Percentiles rank a stretch among this genome's conserved stretches.
Conservation (phyloP, 2,113 vertebrate species). For the Thalassarche chlororhynchos region DNA sequence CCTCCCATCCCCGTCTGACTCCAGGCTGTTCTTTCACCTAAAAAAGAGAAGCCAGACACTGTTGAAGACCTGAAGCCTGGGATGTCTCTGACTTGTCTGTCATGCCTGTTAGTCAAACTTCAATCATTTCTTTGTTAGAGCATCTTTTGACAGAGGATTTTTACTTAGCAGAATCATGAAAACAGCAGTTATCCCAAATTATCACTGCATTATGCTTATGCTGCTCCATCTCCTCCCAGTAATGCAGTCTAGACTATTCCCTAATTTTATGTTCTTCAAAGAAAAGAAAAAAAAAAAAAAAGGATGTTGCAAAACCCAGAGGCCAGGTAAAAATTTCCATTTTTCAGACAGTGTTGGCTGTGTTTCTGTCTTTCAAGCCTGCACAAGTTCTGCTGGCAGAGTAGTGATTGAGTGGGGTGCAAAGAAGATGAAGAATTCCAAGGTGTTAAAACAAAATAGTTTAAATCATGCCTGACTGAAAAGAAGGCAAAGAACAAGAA, state of each 20-base stretch:
- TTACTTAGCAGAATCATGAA: background rate
- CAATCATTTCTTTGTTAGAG: background rate
- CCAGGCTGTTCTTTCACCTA: background rate
- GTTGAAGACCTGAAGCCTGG: background rate
- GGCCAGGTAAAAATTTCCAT: background rate
- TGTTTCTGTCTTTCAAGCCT: slow-evolving; percentile 12
- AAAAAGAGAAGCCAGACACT: background rate
- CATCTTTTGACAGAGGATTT: background rate
- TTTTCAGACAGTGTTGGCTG: background rate
- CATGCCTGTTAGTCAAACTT: background rate
- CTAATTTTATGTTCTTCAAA: background rate
- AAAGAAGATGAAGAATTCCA: background rate
- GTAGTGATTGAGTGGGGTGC: background rate
- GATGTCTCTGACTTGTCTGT: background rate
- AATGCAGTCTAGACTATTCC: background rate
- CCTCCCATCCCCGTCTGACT: background rate
- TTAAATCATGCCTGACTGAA: background rate
- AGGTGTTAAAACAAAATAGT: background rate
- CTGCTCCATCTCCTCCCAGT: background rate
- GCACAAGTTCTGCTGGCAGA: background rate
- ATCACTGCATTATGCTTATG: background rate
- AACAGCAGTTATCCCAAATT: background rate
- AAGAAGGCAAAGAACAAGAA: background rate
- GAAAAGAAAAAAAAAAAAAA: background rate
- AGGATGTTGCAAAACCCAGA: background rate